A percentile compares a stretch with the other conserved stretches of the same genome.
phyloP scores from a whole-genome alignment of 2,797 vertebrate genomes.

The Erpetoichthys calabaricus region DNA sequence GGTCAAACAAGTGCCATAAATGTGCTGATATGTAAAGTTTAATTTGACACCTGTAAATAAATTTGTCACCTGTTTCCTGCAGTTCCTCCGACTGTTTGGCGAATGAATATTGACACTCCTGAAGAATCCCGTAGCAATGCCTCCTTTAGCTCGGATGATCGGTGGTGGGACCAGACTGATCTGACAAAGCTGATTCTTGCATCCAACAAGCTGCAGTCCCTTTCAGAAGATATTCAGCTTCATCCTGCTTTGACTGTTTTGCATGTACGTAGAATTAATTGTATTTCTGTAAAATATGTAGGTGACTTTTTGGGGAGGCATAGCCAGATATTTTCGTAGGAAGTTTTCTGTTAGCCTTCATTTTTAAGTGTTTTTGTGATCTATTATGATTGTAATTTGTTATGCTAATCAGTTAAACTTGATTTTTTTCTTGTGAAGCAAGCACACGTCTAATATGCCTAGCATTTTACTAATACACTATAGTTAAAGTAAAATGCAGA shows the following conservation, averaged over 20 bases:
- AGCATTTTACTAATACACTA: too few relatives aligned
- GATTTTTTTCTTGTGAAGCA: too few relatives aligned
- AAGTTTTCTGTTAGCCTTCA: too few relatives aligned
- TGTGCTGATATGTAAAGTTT: constrained; percentile 4
- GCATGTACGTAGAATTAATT: constrained; percentile 59
- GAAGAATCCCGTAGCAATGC: constrained; percentile 65
- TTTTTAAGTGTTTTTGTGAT: too few relatives aligned
- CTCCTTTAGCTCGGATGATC: constrained; percentile 59
- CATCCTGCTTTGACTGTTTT: constrained; percentile 65
- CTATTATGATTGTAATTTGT: too few relatives aligned
- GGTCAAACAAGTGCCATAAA: not conserved
- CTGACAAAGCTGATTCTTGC: constrained; percentile 80
- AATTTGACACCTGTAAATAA: not conserved
- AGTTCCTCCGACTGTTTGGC: constrained; percentile 82
- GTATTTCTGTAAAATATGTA: not conserved
- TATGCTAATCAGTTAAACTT: too few relatives aligned
- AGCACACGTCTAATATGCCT: too few relatives aligned
- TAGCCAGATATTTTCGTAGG: too few relatives aligned
- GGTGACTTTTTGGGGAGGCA: not conserved
- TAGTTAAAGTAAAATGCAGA: too few relatives aligned
- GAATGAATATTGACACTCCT: constrained; percentile 72
- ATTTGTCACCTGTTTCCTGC: not conserved
- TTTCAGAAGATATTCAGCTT: constrained; percentile 73
- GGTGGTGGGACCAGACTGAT: constrained; percentile 94
- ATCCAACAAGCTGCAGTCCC: constrained; percentile 68